Evolutionary conservation across 2,888 invertebrate species (phyloP), one percentile per base, ranked within the genome.

Genomic region (Agrochola lota): DNA sequence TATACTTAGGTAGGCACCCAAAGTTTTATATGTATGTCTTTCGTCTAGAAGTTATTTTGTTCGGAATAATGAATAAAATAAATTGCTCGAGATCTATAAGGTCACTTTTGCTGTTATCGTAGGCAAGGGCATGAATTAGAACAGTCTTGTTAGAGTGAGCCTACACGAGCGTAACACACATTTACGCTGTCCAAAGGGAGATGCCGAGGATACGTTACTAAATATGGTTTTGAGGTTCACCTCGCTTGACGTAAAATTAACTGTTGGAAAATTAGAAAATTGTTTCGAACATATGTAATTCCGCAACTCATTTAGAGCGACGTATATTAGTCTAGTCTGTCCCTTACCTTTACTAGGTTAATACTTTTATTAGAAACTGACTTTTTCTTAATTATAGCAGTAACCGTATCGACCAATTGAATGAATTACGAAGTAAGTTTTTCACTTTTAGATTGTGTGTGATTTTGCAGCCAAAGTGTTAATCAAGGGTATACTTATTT

Each of bases 21-120:
- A 68, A 71, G 46, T 68, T 74, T 71, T 60, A 49, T n/a, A 23
- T 6, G n/a, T 57, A 71, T 43, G 52, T 55, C 40, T 71, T 71
- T 66, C 55, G 62, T 67, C 46, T 78, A 59, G 3, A 40, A 69
- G 62, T 71, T n/a, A 76, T 75, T 64, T 67, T 71, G 63, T 63
- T 59, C 30, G 73, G 43, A 85, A 77, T 52, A 63, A 81, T 75
- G 49, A 85, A 78, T 52, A 67, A 81, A 81, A 83, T 59, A 83
- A 74, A 69, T 82, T 40, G 68, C 55, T 23, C 63, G 57, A 40
- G 35, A 66, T 75, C 62, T 64, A 1, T 30, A 64, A 68, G 71
- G 74, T 77, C 69, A 77, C 52, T 75, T 77, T 83, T 64, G n/a
- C 67, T 67, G 20, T 70, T 77, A 63, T 57, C 11, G 55, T 52